Conservation (phyloP, 1,140 invertebrate genomes). For the Paraescarpia echinospica region DNA sequence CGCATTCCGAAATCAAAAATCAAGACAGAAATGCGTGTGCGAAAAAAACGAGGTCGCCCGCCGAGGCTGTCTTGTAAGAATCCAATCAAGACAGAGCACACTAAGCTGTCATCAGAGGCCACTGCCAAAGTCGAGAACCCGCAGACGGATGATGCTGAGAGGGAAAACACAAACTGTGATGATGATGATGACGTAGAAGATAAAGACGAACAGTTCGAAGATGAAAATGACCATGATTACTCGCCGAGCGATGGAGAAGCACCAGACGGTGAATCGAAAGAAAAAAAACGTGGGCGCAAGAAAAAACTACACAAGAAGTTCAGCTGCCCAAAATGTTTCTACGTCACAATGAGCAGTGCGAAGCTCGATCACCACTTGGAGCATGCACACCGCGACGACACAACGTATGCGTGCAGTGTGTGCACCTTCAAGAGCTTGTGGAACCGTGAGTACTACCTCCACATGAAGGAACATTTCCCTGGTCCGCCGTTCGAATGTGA, state of each 20-base stretch:
- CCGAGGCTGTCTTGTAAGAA: slow-evolving; percentile 2
- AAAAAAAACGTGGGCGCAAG: slow-evolving; percentile 5
- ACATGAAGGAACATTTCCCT: slow-evolving; percentile 68
- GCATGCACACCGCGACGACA: slow-evolving; percentile 62
- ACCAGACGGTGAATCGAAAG: background rate
- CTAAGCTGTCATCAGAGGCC: background rate
- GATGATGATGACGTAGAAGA: slow-evolving; percentile 6
- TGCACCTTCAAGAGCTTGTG: slow-evolving; percentile 69
- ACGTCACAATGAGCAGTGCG: slow-evolving; percentile 58
- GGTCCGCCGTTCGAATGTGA: slow-evolving; percentile 70
- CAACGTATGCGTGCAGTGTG: slow-evolving; percentile 67
- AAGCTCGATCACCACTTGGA: slow-evolving; percentile 62
- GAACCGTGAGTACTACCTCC: slow-evolving; percentile 67
- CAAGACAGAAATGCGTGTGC: background rate
- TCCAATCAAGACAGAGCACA: background rate
- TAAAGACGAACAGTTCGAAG: background rate
- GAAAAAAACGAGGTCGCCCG: background rate
- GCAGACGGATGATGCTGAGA: background rate
- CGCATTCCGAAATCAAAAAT: background rate
- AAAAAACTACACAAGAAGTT: slow-evolving; percentile 30
- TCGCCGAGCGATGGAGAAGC: background rate
- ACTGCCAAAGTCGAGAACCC: background rate
- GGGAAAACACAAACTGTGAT: background rate
- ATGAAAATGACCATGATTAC: background rate
- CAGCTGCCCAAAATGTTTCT: slow-evolving; percentile 63